Percentiles rank a stretch among this genome's conserved stretches.
These are phyloP conservation scores for Drepanosiphum platanoidis DNA, from an alignment of 2,888 invertebrate genomes.

Conservation along the genomic window DNA sequence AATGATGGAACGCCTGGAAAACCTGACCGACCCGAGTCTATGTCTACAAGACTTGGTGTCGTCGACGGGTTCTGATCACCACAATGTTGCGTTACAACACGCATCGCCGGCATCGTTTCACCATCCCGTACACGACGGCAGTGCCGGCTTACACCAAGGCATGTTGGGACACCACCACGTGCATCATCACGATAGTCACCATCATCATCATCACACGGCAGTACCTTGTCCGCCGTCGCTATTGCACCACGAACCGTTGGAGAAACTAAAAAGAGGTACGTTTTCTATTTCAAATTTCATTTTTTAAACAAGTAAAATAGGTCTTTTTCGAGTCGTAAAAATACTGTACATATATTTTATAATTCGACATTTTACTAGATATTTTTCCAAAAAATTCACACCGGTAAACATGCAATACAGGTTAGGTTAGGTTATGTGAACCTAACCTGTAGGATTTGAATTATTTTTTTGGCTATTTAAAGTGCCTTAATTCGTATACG, in stretches of 20 bases:
- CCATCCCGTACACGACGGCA: slow-evolving; percentile 68
- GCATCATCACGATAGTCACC: slow-evolving; percentile 71
- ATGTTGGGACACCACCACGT: slow-evolving; percentile 69
- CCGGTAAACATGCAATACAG: not conserved
- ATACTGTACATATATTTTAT: not conserved
- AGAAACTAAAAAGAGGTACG: slow-evolving; percentile 83
- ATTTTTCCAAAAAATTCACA: not conserved
- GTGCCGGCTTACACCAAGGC: slow-evolving; percentile 72
- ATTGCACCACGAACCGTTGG: slow-evolving; percentile 77
- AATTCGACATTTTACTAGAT: not conserved
- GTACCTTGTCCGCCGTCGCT: slow-evolving; percentile 72
- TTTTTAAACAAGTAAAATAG: not conserved
- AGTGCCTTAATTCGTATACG: too few relatives aligned
- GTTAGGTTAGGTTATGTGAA: too few relatives aligned
- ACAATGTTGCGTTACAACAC: slow-evolving; percentile 63
- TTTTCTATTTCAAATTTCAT: not conserved
- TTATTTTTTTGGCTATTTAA: too few relatives aligned
- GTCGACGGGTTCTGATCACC: slow-evolving; percentile 63
- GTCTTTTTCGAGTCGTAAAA: not conserved
- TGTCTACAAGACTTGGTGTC: slow-evolving; percentile 79
- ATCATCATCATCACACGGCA: slow-evolving; percentile 70
- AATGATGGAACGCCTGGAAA: slow-evolving; percentile 76
- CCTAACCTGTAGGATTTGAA: too few relatives aligned
- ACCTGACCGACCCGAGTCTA: slow-evolving; percentile 76
- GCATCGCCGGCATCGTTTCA: slow-evolving; percentile 69